phyloP scores from a whole-genome alignment of 2,888 invertebrate species.

The Ganaspis brasiliensis region DNA sequence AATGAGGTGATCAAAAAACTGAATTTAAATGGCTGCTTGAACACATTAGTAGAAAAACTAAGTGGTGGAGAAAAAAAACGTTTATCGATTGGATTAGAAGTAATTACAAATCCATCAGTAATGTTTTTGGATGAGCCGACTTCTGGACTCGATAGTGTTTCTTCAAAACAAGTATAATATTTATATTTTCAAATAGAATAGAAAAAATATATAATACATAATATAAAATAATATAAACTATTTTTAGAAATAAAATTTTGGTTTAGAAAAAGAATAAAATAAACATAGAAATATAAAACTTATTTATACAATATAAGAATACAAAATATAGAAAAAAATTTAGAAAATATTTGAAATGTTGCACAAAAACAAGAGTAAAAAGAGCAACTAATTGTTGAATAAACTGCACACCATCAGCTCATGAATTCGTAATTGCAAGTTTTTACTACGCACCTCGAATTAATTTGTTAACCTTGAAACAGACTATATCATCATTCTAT shows the following conservation, averaged over 20 bases:
- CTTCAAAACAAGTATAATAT: slow-evolving; percentile 81
- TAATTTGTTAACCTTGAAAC: too few relatives aligned
- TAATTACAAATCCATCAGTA: slow-evolving; percentile 84
- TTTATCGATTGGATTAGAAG: slow-evolving; percentile 84
- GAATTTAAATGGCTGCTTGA: slow-evolving; percentile 80
- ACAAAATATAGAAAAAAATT: background rate
- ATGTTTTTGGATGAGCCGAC: slow-evolving; percentile 85
- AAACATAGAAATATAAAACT: background rate
- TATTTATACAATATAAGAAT: background rate
- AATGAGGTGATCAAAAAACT: slow-evolving; percentile 82
- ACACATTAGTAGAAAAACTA: slow-evolving; percentile 81
- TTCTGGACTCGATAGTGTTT: slow-evolving; percentile 85
- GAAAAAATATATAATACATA: too few relatives aligned
- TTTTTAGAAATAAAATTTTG: too few relatives aligned
- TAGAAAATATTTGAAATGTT: background rate
- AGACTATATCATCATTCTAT: too few relatives aligned
- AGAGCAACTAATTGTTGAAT: too few relatives aligned
- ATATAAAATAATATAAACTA: too few relatives aligned
- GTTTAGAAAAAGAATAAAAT: too few relatives aligned
- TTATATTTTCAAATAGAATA: background rate
- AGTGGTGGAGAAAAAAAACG: slow-evolving; percentile 85
- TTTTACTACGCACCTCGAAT: too few relatives aligned
- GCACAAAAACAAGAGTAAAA: too few relatives aligned
- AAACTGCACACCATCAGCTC: too few relatives aligned
- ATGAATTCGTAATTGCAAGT: too few relatives aligned